phyloP scores from a whole-genome alignment of 2,888 invertebrate genomes.

The Calameuta idolon region DNA sequence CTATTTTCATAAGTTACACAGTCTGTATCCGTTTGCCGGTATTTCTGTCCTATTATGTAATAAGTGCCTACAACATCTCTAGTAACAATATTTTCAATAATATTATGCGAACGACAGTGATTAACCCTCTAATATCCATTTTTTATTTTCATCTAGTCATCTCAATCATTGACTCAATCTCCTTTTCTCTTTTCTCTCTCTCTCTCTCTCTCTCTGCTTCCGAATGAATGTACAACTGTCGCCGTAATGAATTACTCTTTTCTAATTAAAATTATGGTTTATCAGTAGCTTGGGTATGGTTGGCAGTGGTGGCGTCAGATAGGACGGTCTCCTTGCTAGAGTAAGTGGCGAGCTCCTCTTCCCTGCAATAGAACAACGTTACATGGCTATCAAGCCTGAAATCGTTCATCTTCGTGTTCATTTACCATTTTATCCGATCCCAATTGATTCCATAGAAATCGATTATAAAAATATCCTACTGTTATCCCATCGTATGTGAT shows the following conservation, averaged over 20 bases:
- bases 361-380: conserved; percentile 65
- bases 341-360: conserved; percentile 65
- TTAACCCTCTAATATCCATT: conserved; percentile 17
- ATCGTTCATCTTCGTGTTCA: conserved; percentile 11
- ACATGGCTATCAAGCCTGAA: conserved; percentile 53
- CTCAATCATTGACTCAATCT: conserved; percentile 15
- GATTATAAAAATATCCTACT: too few species aligned
- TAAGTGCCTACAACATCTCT: conserved; percentile 21
- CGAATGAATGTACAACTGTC: too few species aligned
- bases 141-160: neutral
- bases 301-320: conserved; percentile 64
- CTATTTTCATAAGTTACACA: conserved; percentile 8
- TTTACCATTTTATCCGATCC: too few species aligned
- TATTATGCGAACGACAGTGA: conserved; percentile 17
- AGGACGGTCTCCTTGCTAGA: conserved; percentile 66
- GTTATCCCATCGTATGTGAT: too few species aligned
- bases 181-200: neutral
- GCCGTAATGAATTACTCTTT: conserved; percentile 1
- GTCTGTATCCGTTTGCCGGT: conserved; percentile 13
- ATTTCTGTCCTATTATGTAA: conserved; percentile 1
- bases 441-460: too few species aligned
- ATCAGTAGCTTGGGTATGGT: conserved; percentile 59
- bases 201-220: neutral
- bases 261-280: conserved; percentile 47
- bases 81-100: conserved; percentile 22